These are phyloP conservation scores for Zoanthus solanderi DNA, from an alignment of 92 coral and sea anemone species.

Conservation along the genomic window DNA sequence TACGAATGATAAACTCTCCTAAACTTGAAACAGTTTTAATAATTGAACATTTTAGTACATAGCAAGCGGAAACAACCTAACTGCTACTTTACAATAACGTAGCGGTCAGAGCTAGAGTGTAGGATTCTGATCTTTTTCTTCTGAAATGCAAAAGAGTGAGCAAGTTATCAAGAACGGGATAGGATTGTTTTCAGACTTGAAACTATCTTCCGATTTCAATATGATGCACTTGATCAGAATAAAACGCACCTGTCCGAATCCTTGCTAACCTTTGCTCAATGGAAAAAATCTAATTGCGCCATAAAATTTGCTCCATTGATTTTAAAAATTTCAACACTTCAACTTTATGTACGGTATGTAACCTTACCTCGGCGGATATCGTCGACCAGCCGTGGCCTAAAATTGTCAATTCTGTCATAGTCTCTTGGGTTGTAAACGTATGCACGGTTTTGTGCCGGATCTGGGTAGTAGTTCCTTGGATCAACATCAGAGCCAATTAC, in stretches of 20 bases:
- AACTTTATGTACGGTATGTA: too few species aligned
- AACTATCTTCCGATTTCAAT: not conserved
- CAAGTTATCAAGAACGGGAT: not conserved
- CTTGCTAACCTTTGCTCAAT: not conserved
- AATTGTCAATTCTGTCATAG: conserved; percentile 1
- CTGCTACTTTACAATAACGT: not conserved
- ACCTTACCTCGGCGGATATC: conserved; percentile 17
- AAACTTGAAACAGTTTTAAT: not conserved
- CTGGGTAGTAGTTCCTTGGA: conserved; percentile 45
- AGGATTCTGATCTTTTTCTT: not conserved
- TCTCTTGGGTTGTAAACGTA: conserved; percentile 31
- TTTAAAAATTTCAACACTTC: too few species aligned
- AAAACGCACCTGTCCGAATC: not conserved
- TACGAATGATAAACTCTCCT: not conserved
- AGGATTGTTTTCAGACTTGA: not conserved
- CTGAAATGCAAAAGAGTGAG: not conserved
- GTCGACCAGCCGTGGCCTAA: not conserved
- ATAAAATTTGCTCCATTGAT: too few species aligned
- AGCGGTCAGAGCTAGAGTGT: not conserved
- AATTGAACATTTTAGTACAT: not conserved
- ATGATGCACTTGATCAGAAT: not conserved
- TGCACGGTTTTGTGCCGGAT: not conserved
- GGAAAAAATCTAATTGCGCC: too few species aligned
- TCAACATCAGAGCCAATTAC: conserved; percentile 72
- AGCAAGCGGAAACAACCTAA: not conserved